phyloP scores from a whole-genome alignment of 1,140 invertebrate species.

The Eueides isabella region DNA sequence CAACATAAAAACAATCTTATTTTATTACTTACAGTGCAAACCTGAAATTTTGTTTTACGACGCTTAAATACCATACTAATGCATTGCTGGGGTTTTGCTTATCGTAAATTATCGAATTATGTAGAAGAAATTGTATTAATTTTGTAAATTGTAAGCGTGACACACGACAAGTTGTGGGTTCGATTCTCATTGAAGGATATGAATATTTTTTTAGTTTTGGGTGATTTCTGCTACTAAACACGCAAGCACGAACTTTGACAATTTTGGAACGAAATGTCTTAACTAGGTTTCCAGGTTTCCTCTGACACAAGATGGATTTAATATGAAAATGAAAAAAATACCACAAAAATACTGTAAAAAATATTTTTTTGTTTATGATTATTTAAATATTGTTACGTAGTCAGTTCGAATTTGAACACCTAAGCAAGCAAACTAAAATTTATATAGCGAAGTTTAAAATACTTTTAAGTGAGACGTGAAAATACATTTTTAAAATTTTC shows the following conservation, averaged over 20 bases:
- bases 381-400: neutral
- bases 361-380: too few species aligned
- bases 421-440: slow-evolving; percentile 11
- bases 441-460: slow-evolving; percentile 22
- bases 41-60: slow-evolving; percentile 42
- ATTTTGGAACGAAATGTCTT: too few species aligned
- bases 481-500: slow-evolving; percentile 46
- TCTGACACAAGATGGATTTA: too few species aligned
- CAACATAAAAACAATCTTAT: slow-evolving; percentile 41
- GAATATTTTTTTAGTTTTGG: too few species aligned
- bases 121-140: neutral
- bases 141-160: neutral
- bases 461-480: slow-evolving; percentile 32
- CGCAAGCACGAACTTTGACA: too few species aligned
- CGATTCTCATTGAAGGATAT: too few species aligned
- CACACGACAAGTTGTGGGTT: too few species aligned
- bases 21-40: slow-evolving; percentile 43
- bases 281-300: too few species aligned
- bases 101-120: neutral
- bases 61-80: slow-evolving; percentile 32
- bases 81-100: slow-evolving; percentile 19
- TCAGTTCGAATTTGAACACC: neutral
- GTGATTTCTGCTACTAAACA: too few species aligned
- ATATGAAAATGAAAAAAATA: too few species aligned
- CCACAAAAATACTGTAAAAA: too few species aligned